A percentile compares a stretch with the other conserved stretches of the same genome.
phyloP scores from a whole-genome alignment of 2,113 vertebrate genomes.

The Nycticorax nycticorax region DNA sequence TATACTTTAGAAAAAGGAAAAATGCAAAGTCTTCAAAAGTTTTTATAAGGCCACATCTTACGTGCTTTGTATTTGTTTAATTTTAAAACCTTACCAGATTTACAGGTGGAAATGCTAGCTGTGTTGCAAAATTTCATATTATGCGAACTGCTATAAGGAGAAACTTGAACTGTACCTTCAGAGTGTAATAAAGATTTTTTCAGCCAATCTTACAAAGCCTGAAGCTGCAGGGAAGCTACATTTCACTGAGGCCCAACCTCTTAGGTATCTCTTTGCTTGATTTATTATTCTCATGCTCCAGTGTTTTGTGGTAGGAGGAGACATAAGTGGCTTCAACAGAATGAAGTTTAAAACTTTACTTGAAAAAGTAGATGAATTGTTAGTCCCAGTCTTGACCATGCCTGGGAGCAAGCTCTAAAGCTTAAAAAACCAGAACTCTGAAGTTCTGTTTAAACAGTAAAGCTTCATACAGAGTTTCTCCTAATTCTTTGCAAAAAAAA shows the following conservation, averaged over 20 bases:
- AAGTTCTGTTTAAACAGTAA: neutral
- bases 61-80: neutral
- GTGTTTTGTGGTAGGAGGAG: neutral
- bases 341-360: neutral
- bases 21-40: neutral
- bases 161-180: neutral
- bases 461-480: neutral
- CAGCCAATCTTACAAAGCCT: neutral
- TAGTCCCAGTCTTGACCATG: neutral
- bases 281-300: neutral
- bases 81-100: neutral
- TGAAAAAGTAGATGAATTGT: neutral
- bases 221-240: neutral
- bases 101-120: neutral
- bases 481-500: neutral
- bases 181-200: neutral
- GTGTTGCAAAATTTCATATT: neutral
- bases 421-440: no score
- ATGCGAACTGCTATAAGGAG: neutral
- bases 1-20: neutral
- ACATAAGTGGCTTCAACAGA: neutral
- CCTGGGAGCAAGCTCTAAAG: neutral
- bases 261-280: neutral
- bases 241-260: neutral
- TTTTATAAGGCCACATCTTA: neutral